These are phyloP conservation scores for Chelon labrosus DNA, from an alignment of 2,797 vertebrate species.

Conservation along the genomic window DNA sequence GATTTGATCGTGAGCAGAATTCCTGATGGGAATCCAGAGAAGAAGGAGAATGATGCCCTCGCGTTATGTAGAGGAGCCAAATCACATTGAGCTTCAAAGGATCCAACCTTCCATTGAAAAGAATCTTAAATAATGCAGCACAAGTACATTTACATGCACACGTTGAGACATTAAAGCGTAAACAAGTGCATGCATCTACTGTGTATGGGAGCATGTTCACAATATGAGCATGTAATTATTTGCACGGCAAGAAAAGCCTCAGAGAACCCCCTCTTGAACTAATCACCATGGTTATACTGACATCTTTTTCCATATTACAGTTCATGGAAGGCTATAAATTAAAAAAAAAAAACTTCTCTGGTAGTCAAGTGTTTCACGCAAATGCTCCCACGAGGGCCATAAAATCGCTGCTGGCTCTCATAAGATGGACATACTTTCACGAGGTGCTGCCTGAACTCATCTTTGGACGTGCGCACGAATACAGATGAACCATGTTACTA, in stretches of 20 bases:
- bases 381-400: constrained; percentile 19
- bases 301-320: constrained; percentile 6
- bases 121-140: not conserved
- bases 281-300: not conserved
- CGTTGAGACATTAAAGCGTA: not conserved
- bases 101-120: not conserved
- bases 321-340: not conserved
- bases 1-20: constrained; percentile 8
- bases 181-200: not conserved
- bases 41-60: constrained; percentile 9
- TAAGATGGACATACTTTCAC: constrained; percentile 39
- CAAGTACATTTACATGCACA: not conserved
- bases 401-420: constrained; percentile 33
- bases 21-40: not conserved
- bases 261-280: constrained; percentile 27
- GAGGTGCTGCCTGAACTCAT: constrained; percentile 55
- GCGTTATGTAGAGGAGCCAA: constrained; percentile 13
- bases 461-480: constrained; percentile 35
- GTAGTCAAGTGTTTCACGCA: constrained; percentile 9
- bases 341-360: no score
- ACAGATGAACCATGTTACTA: constrained; percentile 64
- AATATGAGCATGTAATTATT: not conserved
- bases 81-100: constrained; percentile 13
- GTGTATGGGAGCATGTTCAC: no score
- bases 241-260: not conserved